Evolutionary conservation across 2,797 vertebrate species (phyloP), one percentile per base, ranked within the genome.

Genomic region (Paratrypauchen microcephalus): DNA sequence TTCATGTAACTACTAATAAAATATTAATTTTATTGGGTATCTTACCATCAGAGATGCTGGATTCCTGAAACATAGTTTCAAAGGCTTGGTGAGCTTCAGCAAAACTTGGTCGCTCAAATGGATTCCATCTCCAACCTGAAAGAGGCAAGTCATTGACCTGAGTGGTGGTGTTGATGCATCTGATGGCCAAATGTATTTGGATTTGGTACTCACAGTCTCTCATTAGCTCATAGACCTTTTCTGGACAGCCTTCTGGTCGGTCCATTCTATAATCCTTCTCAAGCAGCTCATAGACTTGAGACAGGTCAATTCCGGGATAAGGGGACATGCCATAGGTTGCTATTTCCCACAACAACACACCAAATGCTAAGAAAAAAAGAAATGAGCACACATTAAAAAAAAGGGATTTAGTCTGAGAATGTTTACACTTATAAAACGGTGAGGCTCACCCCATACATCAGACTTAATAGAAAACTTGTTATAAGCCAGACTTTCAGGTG

Each of bases 261-360:
- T 99, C 98, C 98, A 99, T 99, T 68, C 98, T 95, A 83, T 99
- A 99, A 24, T 97, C 98, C 86, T 99, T 99, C 91, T 99, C 98
- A 80, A 99, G 89, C 47, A 99, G 93, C 91, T 99, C 98, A 65
- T 99, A 99, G 71, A 99, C 98, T 90, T 99, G 98, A 85, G 98
- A 99, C 68, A 99, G 93, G 89, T 99, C 98, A 61, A 99, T 99
- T 69, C 98, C 98, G 23, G 97, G 98, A 77, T 99, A 99, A 0
- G 98, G 98, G 80, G 98, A 99, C 97, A 99, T 99, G 64, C 98
- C 98, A 52, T 99, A 99, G 8, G 98, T 99, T 45, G 98, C 98
- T 66, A 99, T 99, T 92, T 99, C 98, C 98, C 98, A 99, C 0
- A 99, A 87, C 13, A 99, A 87, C 73, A 99, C 97, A 23, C 98